These are phyloP conservation scores for Nomada flava DNA, from an alignment of 2,888 invertebrate genomes.

Conservation along the genomic window DNA sequence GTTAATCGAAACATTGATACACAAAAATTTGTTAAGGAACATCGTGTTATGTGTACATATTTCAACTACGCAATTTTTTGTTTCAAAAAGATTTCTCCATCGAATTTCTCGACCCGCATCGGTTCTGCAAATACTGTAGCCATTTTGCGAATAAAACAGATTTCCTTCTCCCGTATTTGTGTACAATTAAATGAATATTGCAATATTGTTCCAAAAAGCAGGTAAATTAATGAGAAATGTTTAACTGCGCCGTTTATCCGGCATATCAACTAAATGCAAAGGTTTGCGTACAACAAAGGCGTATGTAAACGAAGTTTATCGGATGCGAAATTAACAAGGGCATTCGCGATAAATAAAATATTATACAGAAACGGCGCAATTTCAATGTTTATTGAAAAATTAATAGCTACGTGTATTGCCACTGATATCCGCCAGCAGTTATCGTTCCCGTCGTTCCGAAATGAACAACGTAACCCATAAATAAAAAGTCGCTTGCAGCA, in stretches of 20 bases:
- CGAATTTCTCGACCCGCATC: too few species aligned
- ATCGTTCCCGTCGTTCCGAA: neutral
- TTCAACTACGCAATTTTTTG: too few species aligned
- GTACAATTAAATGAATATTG: too few species aligned
- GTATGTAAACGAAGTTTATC: neutral
- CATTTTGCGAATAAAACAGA: too few species aligned
- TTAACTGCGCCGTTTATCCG: neutral
- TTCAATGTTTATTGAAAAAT: slow-evolving; percentile 8
- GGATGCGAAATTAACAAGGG: slow-evolving; percentile 4
- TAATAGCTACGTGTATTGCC: slow-evolving; percentile 5
- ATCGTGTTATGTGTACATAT: too few species aligned
- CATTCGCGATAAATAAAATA: slow-evolving; percentile 20
- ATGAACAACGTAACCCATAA: neutral
- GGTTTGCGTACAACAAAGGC: neutral
- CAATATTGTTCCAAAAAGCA: neutral
- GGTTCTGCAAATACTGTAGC: too few species aligned
- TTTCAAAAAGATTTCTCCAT: too few species aligned
- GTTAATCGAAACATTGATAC: too few species aligned
- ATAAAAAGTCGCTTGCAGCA: neutral
- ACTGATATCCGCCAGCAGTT: neutral
- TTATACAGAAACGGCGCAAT: neutral
- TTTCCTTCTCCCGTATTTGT: too few species aligned
- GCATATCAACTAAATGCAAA: neutral
- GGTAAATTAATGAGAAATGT: neutral
- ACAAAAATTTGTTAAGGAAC: too few species aligned